These are phyloP conservation scores for Perizoma flavofasciatum DNA, from an alignment of 2,888 invertebrate genomes.

Conservation along the genomic window DNA sequence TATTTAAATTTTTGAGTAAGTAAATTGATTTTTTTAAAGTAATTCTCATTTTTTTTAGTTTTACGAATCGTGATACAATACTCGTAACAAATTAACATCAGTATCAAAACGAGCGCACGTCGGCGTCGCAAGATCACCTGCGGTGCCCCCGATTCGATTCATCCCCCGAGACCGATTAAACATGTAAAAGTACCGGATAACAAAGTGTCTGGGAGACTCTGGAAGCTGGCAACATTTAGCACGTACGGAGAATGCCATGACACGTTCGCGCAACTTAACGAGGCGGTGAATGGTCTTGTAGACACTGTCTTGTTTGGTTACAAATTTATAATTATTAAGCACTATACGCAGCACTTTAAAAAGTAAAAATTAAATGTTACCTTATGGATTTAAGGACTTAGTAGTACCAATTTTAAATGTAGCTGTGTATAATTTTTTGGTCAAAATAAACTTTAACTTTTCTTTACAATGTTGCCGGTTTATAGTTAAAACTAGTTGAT, in stretches of 20 bases:
- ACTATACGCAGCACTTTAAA: too few species aligned
- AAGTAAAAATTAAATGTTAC: too few species aligned
- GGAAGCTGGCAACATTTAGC: constrained; percentile 70
- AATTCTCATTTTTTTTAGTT: not conserved
- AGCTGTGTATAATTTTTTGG: too few species aligned
- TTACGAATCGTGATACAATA: constrained; percentile 7
- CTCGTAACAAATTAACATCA: constrained; percentile 22
- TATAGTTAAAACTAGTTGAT: too few species aligned
- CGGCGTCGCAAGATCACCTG: constrained; percentile 36
- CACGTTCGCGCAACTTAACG: constrained; percentile 78
- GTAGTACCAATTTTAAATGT: too few species aligned
- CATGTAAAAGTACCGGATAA: constrained; percentile 81
- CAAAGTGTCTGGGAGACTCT: constrained; percentile 68
- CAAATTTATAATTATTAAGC: constrained; percentile 21
- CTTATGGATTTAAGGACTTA: too few species aligned
- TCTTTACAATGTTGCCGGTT: not conserved
- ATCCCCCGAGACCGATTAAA: constrained; percentile 76
- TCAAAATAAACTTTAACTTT: too few species aligned
- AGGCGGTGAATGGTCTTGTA: constrained; percentile 52
- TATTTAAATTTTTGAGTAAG: too few species aligned
- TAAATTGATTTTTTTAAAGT: too few species aligned
- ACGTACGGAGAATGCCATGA: constrained; percentile 71
- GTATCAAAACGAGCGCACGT: constrained; percentile 31
- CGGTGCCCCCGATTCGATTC: constrained; percentile 42
- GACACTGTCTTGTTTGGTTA: constrained; percentile 33